Evolutionary conservation across 1,140 invertebrate species (phyloP), one percentile per base, ranked within the genome.

Genomic region (Telenomus remus): DNA sequence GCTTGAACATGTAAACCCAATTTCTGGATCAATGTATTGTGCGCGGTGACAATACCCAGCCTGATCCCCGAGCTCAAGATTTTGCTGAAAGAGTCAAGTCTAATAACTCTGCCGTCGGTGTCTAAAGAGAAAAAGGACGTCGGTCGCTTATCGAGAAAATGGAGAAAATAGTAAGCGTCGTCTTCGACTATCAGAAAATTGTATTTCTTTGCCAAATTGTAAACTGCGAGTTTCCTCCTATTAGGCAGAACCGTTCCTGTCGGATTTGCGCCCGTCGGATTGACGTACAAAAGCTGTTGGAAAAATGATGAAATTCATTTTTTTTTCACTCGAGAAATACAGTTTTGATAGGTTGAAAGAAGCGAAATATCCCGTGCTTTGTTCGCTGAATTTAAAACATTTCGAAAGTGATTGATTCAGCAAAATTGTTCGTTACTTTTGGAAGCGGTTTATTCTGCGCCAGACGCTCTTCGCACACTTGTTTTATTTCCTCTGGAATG

Each of bases 41-140:
- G 88, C 0, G 90, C 91, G 2, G 89, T 91, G 0, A 91, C 85
- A 46, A 88, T 86, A 0, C 91, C 92, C 0, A 92, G 61, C 33
- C 90, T 82, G 11, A 90, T 49, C 10, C 90, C 90, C 1, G 89
- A 86, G 64, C 88, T 91, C 1, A 93, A 75, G 16, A 92, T 82
- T 86, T 93, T 93, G 14, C 91, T 92, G 69, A 92, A 91, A 0
- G 92, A 92, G 76, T 93, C 92, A 66, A 91, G 86, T 75, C 92
- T 82, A 34, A 93, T 68, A 0, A 93, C 92, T 12, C 92, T 86
- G 0, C 91, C 91, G 15, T 92, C 91, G 0, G 83, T 87, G 78
- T 93, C 92, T 76, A 92, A 66, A 0, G 91, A 91, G 0, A 93
- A 81, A 50, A 92, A 90, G 35, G 90, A 91, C 1, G 80, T 84